Base-by-base conservation (phyloP, 2,113 vertebrate species). In the Hylia prasina region DNA sequence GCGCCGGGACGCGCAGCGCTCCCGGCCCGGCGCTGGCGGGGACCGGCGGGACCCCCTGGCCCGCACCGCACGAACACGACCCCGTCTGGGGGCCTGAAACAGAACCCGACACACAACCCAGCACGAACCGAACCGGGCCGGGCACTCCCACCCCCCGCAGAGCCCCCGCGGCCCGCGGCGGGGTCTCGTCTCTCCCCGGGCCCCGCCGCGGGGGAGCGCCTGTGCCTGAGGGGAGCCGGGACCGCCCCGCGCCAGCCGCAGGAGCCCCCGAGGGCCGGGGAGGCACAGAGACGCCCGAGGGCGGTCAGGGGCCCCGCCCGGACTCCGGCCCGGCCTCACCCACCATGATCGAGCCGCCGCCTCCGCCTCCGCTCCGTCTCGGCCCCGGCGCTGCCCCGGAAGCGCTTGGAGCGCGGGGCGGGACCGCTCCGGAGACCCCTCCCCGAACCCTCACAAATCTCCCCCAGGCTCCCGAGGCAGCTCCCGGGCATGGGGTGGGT, bases 381-480 rank as follows among this genome's bases (percentile, higher is more conserved):
- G n/a, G 65, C 65, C 40, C n/a, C 57, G 48, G 57, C 57, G 48
- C 75, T 64, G 75, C 48, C 57, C 85, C 85, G 85, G 75, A 71
- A 88, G 75, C 42, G 66, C 66, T 80, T 4, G 6, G 57, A 31
- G 66, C 22, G 35, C 42, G 76, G 85, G 85, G 75, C 66, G 66
- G 85, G 31, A 3, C 35, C 25, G 85, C 48, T 10, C 9, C 42
- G 35, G 7, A 15, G 10, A 18, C 35, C 18, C 44, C 24, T 4
- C 37, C 71, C 61, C 11, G 51, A 4, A 1, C 6, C 47, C 20
- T 0, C 25, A 0, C 24, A 1, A 2, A 19, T 1, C 8, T 13
- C 7, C 24, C 8, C 30, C 24, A 3, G 3, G 8, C 24, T 15
- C 6, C 24, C n/a, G 5, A 15, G 40, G 15, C 8, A 5, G 25